Conservation (phyloP, 2,888 invertebrate species). For the Ellobium chinense region DNA sequence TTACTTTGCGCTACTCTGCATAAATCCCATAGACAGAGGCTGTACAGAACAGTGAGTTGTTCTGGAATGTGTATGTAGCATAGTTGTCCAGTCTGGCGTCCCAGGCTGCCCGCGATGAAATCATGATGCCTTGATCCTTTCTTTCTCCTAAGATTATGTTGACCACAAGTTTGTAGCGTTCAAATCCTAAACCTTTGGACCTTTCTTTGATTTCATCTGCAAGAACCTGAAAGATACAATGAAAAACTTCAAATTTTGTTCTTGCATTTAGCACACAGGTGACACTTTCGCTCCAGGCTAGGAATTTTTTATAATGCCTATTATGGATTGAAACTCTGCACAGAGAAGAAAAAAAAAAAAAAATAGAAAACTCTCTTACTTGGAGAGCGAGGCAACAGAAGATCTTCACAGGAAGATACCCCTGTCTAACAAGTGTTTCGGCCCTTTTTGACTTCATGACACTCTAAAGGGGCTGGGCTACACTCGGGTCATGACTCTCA, state of each 20-base stretch:
- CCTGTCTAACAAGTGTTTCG: too few relatives aligned
- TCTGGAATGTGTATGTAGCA: conserved; percentile 61
- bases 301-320: too few relatives aligned
- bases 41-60: conserved; percentile 58
- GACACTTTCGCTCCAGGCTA: too few relatives aligned
- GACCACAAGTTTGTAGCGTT: conserved; percentile 65
- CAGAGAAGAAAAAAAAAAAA: too few relatives aligned
- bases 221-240: conserved; percentile 47
- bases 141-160: conserved; percentile 61
- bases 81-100: conserved; percentile 62
- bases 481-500: too few relatives aligned
- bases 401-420: too few relatives aligned
- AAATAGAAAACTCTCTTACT: too few relatives aligned
- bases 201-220: conserved; percentile 67
- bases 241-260: not conserved
- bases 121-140: conserved; percentile 59
- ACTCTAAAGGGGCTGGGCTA: too few relatives aligned
- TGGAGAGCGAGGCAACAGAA: too few relatives aligned
- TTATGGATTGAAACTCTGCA: too few relatives aligned
- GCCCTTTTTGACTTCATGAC: too few relatives aligned
- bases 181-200: conserved; percentile 59
- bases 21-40: conserved; percentile 66
- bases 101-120: conserved; percentile 64
- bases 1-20: conserved; percentile 62
- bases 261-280: not conserved